Evolutionary conservation across 2,797 vertebrate genomes (phyloP).

Genomic region (Megalops cyprinoides): DNA sequence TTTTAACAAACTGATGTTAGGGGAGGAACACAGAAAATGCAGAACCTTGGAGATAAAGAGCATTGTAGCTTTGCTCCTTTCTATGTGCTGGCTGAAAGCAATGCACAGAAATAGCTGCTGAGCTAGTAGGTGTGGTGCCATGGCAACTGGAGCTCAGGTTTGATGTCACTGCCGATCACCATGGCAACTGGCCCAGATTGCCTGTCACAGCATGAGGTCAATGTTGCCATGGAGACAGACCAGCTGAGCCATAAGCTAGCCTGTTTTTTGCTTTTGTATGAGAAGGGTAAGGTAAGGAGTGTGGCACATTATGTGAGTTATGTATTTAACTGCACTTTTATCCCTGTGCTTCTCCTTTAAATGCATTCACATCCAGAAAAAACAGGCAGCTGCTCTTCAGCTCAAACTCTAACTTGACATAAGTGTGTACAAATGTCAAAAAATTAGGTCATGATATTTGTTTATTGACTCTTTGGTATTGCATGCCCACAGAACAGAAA

Average conservation of each 20-base stretch:
- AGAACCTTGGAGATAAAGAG: constrained; percentile 20
- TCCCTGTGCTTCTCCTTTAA: not conserved
- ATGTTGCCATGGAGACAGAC: constrained; percentile 58
- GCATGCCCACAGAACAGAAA: not conserved
- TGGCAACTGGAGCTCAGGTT: constrained; percentile 71
- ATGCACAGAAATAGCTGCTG: constrained; percentile 56
- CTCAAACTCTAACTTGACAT: not conserved
- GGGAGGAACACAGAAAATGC: not conserved
- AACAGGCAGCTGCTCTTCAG: constrained; percentile 27
- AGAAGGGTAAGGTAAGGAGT: constrained; percentile 19
- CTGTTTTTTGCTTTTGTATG: constrained; percentile 30
- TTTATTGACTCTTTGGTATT: too few relatives aligned
- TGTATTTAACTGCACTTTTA: not conserved
- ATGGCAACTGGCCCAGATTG: constrained; percentile 68
- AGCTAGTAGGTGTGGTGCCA: constrained; percentile 66
- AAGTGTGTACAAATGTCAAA: not conserved
- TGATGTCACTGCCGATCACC: constrained; percentile 77
- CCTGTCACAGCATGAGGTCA: constrained; percentile 65
- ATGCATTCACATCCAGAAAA: not conserved
- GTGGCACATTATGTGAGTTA: not conserved
- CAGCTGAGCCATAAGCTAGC: constrained; percentile 53
- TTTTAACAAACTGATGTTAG: not conserved
- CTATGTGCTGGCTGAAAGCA: constrained; percentile 27
- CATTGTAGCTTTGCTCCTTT: constrained; percentile 38
- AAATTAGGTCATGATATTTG: not conserved